phyloP scores from a whole-genome alignment of 2,888 invertebrate genomes.

The Ornithoptera alexandrae region DNA sequence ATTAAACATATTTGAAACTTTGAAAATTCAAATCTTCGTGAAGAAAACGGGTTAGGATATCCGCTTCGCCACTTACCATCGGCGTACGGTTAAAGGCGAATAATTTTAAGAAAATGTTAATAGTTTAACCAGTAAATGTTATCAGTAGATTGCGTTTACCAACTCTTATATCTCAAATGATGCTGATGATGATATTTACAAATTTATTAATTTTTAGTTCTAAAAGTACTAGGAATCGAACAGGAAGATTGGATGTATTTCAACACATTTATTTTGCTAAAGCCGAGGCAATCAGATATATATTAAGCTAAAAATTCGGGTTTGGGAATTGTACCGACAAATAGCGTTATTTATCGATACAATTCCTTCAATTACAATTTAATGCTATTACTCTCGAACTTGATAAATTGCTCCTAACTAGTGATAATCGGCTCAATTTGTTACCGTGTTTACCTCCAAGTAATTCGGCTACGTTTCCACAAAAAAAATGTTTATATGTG shows the following conservation, averaged over 20 bases:
- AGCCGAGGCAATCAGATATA: neutral
- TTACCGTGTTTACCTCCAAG: conserved; percentile 14
- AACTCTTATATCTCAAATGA: too few relatives aligned
- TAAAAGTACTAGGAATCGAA: too few relatives aligned
- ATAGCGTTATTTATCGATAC: conserved; percentile 4
- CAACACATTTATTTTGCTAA: neutral
- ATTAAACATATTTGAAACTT: too few relatives aligned
- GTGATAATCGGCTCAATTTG: conserved; percentile 21
- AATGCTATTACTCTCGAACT: conserved; percentile 14
- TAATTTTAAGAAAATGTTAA: too few relatives aligned
- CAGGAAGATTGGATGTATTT: neutral
- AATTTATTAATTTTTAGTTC: too few relatives aligned
- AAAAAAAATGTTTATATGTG: neutral
- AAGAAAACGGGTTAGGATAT: too few relatives aligned
- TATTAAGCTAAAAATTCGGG: neutral
- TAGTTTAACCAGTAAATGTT: too few relatives aligned
- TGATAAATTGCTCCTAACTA: conserved; percentile 17
- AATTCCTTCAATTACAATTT: conserved; percentile 14
- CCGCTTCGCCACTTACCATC: too few relatives aligned
- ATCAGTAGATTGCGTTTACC: too few relatives aligned
- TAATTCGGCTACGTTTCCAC: neutral
- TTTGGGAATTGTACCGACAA: neutral
- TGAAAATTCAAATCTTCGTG: too few relatives aligned
- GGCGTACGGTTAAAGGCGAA: too few relatives aligned
- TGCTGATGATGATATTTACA: too few relatives aligned